phyloP scores from a whole-genome alignment of 2,888 invertebrate species.

The Hirtodrosophila trivittata region DNA sequence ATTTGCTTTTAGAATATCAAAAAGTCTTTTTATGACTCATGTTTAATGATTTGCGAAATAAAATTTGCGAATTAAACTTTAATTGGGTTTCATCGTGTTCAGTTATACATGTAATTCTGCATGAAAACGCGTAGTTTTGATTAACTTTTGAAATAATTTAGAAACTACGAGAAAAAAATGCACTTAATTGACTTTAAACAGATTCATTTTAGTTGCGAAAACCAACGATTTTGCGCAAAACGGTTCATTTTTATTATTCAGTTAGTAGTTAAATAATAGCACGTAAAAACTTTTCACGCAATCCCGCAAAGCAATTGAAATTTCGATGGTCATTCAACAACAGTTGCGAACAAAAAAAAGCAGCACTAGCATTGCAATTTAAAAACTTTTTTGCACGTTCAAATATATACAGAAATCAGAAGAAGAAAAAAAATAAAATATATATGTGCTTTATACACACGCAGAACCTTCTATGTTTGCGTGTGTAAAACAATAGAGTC shows the following conservation, averaged over 20 bases:
- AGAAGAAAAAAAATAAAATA: slow-evolving; percentile 10
- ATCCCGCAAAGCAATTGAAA: slow-evolving; percentile 59
- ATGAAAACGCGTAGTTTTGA: too few species aligned
- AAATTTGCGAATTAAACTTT: too few species aligned
- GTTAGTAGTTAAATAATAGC: slow-evolving; percentile 22
- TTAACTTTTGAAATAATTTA: neutral
- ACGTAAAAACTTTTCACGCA: slow-evolving; percentile 48
- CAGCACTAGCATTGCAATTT: slow-evolving; percentile 46
- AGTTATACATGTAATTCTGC: too few species aligned
- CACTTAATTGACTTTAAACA: slow-evolving; percentile 26
- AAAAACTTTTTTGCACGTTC: slow-evolving; percentile 31
- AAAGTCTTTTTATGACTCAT: too few species aligned
- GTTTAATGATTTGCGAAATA: too few species aligned
- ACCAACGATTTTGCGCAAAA: slow-evolving; percentile 18
- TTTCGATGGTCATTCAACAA: slow-evolving; percentile 59
- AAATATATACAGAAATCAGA: slow-evolving; percentile 9
- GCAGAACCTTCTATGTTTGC: slow-evolving; percentile 26
- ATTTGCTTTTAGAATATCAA: too few species aligned
- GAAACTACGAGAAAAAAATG: neutral
- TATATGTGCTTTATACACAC: slow-evolving; percentile 8
- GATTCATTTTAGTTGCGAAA: slow-evolving; percentile 13
- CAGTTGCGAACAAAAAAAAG: slow-evolving; percentile 35
- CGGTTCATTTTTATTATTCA: slow-evolving; percentile 44
- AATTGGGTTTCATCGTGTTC: too few species aligned
- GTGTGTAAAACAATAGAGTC: slow-evolving; percentile 42